These are phyloP conservation scores for Megaleporinus macrocephalus DNA, from an alignment of 2,113 vertebrate species.

Conservation along the genomic window DNA sequence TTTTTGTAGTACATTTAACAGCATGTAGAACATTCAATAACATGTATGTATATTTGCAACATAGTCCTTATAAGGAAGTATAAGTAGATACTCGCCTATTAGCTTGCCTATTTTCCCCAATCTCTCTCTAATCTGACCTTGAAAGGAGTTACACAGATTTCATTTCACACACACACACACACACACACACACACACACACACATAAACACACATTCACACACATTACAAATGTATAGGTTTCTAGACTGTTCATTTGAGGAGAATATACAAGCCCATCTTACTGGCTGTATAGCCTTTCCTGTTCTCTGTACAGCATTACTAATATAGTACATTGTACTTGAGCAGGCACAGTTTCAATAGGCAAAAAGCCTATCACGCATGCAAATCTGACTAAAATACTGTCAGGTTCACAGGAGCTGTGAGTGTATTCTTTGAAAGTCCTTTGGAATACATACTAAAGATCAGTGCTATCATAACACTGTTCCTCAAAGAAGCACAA, in stretches of 20 bases:
- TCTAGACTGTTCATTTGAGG: background rate
- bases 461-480: too few species aligned
- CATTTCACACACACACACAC: background rate
- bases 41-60: too few species aligned
- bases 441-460: background rate
- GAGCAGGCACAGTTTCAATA: background rate
- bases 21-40: background rate
- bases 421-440: background rate
- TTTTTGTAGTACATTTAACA: background rate
- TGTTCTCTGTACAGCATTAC: background rate
- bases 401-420: background rate
- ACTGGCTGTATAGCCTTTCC: background rate
- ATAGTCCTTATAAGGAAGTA: too few species aligned
- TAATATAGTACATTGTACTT: background rate
- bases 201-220: too few species aligned
- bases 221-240: too few species aligned
- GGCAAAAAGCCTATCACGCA: background rate
- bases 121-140: background rate
- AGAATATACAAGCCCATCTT: slow-evolving; percentile 3
- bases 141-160: background rate
- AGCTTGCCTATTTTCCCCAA: background rate
- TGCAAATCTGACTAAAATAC: background rate
- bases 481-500: background rate
- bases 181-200: too few species aligned
- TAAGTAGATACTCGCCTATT: too few species aligned